Conservation (phyloP, 2,888 invertebrate genomes). For the Caenorhabditis sp. region DNA sequence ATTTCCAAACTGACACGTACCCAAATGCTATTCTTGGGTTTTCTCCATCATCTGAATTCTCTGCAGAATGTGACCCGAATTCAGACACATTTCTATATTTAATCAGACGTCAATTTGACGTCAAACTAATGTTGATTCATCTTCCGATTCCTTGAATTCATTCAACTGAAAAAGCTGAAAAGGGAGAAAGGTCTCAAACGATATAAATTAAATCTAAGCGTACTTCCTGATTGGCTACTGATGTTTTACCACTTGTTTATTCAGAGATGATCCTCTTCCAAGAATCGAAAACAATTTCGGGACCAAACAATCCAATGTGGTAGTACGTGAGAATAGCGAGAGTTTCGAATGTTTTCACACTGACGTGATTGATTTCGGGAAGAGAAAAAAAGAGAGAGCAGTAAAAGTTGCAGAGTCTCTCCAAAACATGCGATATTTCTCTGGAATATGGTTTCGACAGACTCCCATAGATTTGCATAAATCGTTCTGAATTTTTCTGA, state of each 20-base stretch:
- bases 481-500: constrained; percentile 36
- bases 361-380: background rate
- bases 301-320: background rate
- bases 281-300: constrained; percentile 11
- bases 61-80: constrained; percentile 16
- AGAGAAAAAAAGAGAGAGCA: constrained; percentile 17
- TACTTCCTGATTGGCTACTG: constrained; percentile 28
- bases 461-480: constrained; percentile 39
- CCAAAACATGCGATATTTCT: background rate
- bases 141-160: constrained; percentile 12
- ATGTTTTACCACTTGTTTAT: constrained; percentile 31
- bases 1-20: constrained; percentile 14
- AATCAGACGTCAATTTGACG: constrained; percentile 22
- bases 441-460: background rate
- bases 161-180: background rate
- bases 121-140: constrained; percentile 30
- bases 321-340: constrained; percentile 29
- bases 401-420: constrained; percentile 6
- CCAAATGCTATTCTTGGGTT: background rate
- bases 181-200: background rate
- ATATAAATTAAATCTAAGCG: constrained; percentile 22
- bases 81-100: constrained; percentile 14
- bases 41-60: constrained; percentile 6
- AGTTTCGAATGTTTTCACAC: constrained; percentile 13
- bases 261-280: constrained; percentile 9